A percentile compares a stretch with the other conserved stretches of the same genome.
Conservation (phyloP, 35 echinoderm and acorn worm species). For the Lytechinus pictus region DNA sequence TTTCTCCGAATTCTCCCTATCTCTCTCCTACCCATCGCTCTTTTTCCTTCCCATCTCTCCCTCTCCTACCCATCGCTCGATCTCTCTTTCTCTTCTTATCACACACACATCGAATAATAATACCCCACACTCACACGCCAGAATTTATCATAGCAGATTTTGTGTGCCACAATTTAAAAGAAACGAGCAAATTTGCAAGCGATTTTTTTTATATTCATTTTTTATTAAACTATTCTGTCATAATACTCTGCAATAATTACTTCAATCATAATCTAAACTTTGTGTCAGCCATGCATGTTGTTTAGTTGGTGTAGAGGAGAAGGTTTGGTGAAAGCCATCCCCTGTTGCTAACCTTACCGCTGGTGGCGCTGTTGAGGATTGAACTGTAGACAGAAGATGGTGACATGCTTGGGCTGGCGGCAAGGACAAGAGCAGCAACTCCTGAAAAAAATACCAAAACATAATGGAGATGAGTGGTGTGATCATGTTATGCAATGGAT, state of each 20-base stretch:
- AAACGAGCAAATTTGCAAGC: neutral
- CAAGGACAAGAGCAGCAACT: conserved; percentile 66
- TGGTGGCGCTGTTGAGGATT: conserved; percentile 54
- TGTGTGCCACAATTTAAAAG: no score
- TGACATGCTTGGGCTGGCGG: conserved; percentile 40
- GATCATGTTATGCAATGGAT: no score
- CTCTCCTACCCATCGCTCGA: no score
- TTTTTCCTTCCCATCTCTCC: no score
- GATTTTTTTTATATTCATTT: neutral
- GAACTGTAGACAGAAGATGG: conserved; percentile 51
- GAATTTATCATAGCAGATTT: no score
- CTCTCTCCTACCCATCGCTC: no score
- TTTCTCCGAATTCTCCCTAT: no score
- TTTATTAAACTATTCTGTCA: neutral
- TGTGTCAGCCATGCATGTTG: neutral
- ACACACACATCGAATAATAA: no score
- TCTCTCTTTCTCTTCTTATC: no score
- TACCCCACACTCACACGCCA: no score
- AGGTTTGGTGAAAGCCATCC: conserved; percentile 67
- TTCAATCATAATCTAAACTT: neutral
- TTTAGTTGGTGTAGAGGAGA: conserved; percentile 60
- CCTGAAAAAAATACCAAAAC: conserved; percentile 4
- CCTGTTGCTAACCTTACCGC: conserved; percentile 49
- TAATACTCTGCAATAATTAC: no score
- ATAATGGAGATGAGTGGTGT: neutral